Base-by-base conservation (phyloP, 2,113 vertebrate species). In the Perccottus glenii region DNA sequence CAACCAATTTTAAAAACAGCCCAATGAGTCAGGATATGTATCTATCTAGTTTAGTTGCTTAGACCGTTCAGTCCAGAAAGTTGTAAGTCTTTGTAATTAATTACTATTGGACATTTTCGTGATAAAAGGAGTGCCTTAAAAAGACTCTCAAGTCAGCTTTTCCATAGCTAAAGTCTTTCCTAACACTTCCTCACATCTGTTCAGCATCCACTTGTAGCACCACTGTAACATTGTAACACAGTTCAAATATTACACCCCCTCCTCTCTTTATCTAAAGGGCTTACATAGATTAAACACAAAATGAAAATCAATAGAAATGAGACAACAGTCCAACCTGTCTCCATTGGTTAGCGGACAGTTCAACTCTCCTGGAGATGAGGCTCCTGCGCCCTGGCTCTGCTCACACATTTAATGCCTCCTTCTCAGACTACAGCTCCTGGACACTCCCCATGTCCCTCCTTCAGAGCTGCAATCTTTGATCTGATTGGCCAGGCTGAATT, bases 291-390 rank as follows among this genome's bases (percentile, higher is more conserved):
- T 35, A 19, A 66, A 52, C 0, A 14, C 1, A n/a, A 53, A 69
- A 12, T 42, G 19, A 3, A 47, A n/a, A 58, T 9, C 3, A 38
- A 66, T 46, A 63, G 33, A 72, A 65, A 56, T 5, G 44, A 65
- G 33, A 53, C 11, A 70, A 61, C 0, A 19, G 52, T 70, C 84
- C 59, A 75, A 88, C 81, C 84, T 81, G 84, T 88, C 70, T 86
- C 82, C 85, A 85, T 75, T 12, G 56, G 65, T 74, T 58, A 49
- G 75, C n/a, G 62, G 67, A 53, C 65, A 58, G 66, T 80, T 80
- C 79, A 64, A 69, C 76, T 84, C 81, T 78, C 64, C 66, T 59
- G 81, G 64, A 88, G 84, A 83, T 80, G 80, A 47, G 77, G 64
- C 83, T 75, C 16, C 61, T 72, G 64, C 80, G 69, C 66, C 67